Evolutionary conservation across 30 jellyfish, hydroid and myxozoan genomes (phyloP).

Genomic region (Cassiopea andromeda): DNA sequence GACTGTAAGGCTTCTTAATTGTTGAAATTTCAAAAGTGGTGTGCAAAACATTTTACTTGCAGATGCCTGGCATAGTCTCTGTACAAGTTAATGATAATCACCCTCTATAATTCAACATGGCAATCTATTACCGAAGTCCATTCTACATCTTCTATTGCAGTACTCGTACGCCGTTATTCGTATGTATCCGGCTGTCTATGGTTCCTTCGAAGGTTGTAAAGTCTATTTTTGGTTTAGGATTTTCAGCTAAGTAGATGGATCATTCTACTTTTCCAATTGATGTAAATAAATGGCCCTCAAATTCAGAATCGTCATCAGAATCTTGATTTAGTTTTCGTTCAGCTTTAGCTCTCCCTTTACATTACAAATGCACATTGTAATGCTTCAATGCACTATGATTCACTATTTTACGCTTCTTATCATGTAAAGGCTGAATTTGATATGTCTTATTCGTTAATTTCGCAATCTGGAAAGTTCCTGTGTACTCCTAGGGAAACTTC

Average conservation of each 20-base stretch:
- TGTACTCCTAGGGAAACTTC: conserved; percentile 18
- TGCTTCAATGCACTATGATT: conserved; percentile 32
- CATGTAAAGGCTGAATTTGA: conserved; percentile 19
- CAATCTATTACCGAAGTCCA: background rate
- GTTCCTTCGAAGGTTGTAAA: conserved; percentile 8
- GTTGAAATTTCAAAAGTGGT: no score
- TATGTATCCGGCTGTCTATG: background rate
- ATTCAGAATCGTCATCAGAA: conserved; percentile 38
- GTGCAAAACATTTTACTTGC: no score
- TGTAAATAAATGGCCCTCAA: conserved; percentile 14
- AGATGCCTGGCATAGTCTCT: background rate
- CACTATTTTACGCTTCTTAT: conserved; percentile 29
- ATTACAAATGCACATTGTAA: conserved; percentile 20
- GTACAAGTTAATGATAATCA: background rate
- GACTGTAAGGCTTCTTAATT: no score
- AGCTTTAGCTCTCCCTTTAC: conserved; percentile 13
- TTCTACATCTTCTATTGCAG: background rate
- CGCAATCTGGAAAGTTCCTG: conserved; percentile 6
- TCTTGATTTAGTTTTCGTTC: background rate
- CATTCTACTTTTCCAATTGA: conserved; percentile 9
- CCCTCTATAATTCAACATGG: background rate
- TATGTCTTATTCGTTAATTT: conserved; percentile 12
- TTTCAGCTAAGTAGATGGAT: conserved; percentile 10
- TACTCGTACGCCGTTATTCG: background rate
- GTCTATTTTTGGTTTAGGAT: conserved; percentile 21